phyloP scores from a whole-genome alignment of 2,113 vertebrate genomes.

The Murina feae region DNA sequence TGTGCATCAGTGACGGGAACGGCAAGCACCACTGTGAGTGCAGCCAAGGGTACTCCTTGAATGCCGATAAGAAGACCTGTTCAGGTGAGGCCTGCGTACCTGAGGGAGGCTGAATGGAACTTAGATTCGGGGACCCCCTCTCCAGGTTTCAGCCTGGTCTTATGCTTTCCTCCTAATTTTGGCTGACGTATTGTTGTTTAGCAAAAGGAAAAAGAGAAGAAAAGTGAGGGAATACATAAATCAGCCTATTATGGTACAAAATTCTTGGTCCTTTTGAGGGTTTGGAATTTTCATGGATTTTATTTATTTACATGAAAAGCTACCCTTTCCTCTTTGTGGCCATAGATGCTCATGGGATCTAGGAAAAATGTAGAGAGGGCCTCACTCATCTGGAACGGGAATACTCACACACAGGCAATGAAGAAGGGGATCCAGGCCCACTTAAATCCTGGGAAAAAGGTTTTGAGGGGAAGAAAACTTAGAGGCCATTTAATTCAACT shows the following conservation, averaged over 20 bases:
- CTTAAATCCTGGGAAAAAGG: neutral
- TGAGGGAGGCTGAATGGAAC: rapidly evolving
- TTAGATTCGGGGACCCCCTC: neutral
- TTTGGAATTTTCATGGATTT: neutral
- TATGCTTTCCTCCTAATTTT: neutral
- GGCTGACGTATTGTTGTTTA: neutral
- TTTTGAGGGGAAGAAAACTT: neutral
- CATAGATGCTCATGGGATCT: neutral
- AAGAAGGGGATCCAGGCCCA: neutral
- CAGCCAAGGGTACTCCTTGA: slow-evolving; percentile 85
- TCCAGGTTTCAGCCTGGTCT: rapidly evolving
- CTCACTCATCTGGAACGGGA: neutral
- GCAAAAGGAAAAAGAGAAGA: neutral
- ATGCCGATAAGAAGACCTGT: slow-evolving; percentile 87
- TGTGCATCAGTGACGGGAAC: slow-evolving; percentile 83
- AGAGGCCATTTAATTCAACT: neutral
- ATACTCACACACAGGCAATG: neutral
- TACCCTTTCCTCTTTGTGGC: neutral
- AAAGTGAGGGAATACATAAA: neutral
- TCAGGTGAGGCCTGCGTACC: slow-evolving; percentile 79
- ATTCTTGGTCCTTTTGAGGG: neutral
- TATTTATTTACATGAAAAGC: neutral
- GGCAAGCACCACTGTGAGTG: slow-evolving; percentile 87
- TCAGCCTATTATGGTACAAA: too few relatives aligned
- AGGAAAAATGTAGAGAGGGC: neutral